Evolutionary conservation across 23 tunicate genomes (phyloP).

Genomic region (Styela plicata): DNA sequence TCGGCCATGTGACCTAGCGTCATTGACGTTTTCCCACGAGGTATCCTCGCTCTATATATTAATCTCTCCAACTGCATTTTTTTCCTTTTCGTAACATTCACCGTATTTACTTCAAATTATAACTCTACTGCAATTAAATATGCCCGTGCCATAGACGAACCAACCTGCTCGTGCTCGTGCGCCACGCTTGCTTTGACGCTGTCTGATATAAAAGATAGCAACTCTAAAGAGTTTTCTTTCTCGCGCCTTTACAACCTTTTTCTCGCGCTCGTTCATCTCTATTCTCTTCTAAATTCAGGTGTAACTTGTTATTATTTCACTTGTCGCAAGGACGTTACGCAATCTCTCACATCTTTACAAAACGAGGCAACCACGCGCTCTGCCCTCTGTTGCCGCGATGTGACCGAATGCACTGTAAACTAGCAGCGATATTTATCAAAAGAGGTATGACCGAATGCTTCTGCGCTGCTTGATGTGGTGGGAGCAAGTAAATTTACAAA

Average conservation of each 20-base stretch:
- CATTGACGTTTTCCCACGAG: slow-evolving; percentile 27
- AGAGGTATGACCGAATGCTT: no score
- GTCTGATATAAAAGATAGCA: neutral
- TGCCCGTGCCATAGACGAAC: no score
- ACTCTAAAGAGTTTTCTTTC: neutral
- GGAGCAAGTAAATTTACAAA: no score
- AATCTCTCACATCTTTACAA: neutral
- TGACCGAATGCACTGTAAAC: no score
- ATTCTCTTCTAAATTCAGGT: neutral
- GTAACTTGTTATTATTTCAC: neutral
- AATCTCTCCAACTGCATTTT: neutral
- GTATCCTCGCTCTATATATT: slow-evolving; percentile 6
- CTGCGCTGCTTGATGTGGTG: no score
- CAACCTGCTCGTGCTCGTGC: no score
- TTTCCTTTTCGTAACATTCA: no score
- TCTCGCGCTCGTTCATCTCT: neutral
- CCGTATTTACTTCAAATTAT: no score
- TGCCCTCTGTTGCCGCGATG: neutral
- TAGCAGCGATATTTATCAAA: no score
- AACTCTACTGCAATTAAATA: no score
- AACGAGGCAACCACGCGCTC: neutral
- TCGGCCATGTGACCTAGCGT: slow-evolving; percentile 14
- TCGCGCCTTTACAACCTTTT: neutral
- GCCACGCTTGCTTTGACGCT: neutral
- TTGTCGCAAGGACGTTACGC: neutral